Base-by-base conservation (phyloP, 2,797 vertebrate genomes). In the Anolis apletophallus region DNA sequence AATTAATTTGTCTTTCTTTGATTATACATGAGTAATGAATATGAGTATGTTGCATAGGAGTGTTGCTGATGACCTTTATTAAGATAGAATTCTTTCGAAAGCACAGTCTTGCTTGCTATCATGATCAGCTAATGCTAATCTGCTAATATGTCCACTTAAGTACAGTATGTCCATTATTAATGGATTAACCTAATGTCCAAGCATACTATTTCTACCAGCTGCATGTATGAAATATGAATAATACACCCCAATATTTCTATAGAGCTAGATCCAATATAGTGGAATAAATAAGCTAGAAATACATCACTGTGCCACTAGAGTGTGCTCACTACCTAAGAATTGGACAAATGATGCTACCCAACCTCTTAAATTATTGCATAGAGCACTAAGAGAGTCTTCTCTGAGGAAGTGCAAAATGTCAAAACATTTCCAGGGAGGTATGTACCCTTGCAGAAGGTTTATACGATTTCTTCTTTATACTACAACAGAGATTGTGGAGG, bases 291-390 rank as follows among this genome's bases (percentile, higher is more conserved):
- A 69, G 78, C 75, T 74, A 55, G 90, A 87, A 90, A 86, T 78
- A 34, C 7, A 69, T 7, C 11, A 87, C 46, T 26, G 72, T 68
- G 17, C 93, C 96, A 92, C 92, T 87, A 95, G 95, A 92, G 94
- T 92, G 91, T 84, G 79, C 84, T 92, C 88, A 87, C 84, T 76
- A 81, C 93, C 93, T 85, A 90, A 87, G 50, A 87, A 93, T 91
- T 87, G 71, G 32, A 87, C 64, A 89, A 92, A 74, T 1, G 11
- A 89, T 78, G 17, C 67, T 29, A 68, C 1, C 78, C 79, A 40
- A 2, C 19, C 80, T 10, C 14, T 85, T 85, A 29, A 16, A 23
- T 81, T 57, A 74, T 50, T 80, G 16, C 1, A 0, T 34, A 79
- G 82, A 78, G 14, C 67, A 75, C 21, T 29, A 64, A 64, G 79